Evolutionary conservation across 2,888 invertebrate genomes (phyloP), one percentile per base, ranked within the genome.

Genomic region (Syrphus vitripennis): DNA sequence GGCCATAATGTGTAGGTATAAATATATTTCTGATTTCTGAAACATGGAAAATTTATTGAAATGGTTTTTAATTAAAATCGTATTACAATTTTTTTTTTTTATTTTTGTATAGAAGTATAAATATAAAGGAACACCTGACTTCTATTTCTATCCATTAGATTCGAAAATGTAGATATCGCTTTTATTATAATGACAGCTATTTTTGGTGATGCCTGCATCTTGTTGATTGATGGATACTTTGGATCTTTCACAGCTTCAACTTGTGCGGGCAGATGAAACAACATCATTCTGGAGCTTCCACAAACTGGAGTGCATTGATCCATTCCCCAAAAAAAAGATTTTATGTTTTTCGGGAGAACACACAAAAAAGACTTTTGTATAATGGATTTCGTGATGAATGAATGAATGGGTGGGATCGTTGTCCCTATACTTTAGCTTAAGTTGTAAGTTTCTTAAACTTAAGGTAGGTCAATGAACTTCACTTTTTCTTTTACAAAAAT

Each of bases 31-130:
- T 65, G 67, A 48, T 72, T 72, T 40, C 24, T 34, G 29, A 61
- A 63, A 65, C 42, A 37, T 21, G 34, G 29, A 29, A 80, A 69
- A 75, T 80, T 80, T 69, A 80, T 69, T 69, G 24, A 69, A 80
- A 67, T 67, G 74, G 14, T 75, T 75, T 74, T 81, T 81, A 75
- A 75, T 75, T 70, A 81, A 81, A 81, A 70, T 70, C 59, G 55
- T 63, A 61, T 75, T 61, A 40, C 34, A 40, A 7, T 53, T 40
- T 42, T 57, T 59, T 34, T 61, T 34, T 19, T 67, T 48, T 67
- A 1, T n/a, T 42, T 63, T 16, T 24, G 14, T 10, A 2, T 37
- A 14, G 1, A 40, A 5, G 19, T 29, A 10, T 63, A 3, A 12
- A 16, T 34, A 4, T 34, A 21, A 48, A 12, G 21, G 29, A 42